phyloP scores from a whole-genome alignment of 2,888 invertebrate species.

The Prosapia bicincta region DNA sequence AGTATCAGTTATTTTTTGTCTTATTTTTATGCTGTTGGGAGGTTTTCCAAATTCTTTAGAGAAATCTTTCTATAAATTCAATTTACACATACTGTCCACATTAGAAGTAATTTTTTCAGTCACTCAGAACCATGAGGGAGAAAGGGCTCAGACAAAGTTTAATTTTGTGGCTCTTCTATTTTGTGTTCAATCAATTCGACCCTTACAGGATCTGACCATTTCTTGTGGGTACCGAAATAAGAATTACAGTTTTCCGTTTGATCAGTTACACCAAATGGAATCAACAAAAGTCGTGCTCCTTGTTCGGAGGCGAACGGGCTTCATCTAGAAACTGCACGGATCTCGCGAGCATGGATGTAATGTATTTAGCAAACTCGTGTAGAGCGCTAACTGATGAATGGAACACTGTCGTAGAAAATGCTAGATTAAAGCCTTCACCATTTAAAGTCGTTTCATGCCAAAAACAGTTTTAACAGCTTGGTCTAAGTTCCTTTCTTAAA shows the following conservation, averaged over 20 bases:
- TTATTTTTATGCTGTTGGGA: no score
- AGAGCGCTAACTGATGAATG: constrained; percentile 37
- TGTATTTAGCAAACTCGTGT: constrained; percentile 33
- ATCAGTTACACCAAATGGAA: constrained; percentile 11
- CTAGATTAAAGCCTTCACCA: constrained; percentile 32
- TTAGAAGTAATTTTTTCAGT: constrained; percentile 20
- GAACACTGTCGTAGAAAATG: constrained; percentile 32
- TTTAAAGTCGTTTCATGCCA: constrained; percentile 33
- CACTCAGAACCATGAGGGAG: constrained; percentile 27
- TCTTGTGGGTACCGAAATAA: no score
- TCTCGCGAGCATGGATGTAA: no score
- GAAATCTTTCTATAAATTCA: constrained; percentile 27
- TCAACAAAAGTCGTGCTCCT: constrained; percentile 28
- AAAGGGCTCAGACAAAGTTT: constrained; percentile 30
- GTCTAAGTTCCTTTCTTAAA: constrained; percentile 11
- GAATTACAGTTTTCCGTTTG: no score
- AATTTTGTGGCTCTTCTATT: constrained; percentile 25
- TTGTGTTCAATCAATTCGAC: constrained; percentile 25
- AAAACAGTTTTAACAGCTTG: constrained; percentile 21
- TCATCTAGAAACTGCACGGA: constrained; percentile 38
- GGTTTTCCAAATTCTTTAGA: no score
- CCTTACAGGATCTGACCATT: constrained; percentile 22
- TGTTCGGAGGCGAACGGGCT: constrained; percentile 30
- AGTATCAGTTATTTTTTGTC: no score
- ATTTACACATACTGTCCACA: constrained; percentile 24